A percentile compares a stretch with the other conserved stretches of the same genome.
phyloP scores from a whole-genome alignment of 2,888 invertebrate species.

The Conus canariensis region DNA sequence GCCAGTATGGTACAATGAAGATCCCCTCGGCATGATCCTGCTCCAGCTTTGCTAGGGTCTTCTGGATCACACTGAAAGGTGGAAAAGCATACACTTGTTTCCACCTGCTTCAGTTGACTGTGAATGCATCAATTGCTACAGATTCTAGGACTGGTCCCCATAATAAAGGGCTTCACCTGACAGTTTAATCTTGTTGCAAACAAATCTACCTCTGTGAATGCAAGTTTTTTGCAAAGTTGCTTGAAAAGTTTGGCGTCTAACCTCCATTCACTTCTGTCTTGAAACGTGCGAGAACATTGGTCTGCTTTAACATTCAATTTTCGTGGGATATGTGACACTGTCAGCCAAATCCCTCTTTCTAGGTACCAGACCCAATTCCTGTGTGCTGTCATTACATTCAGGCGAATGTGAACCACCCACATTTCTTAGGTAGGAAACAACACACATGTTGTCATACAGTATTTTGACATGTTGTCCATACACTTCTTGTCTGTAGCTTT shows the following conservation, averaged over 20 bases:
- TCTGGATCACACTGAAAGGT: not conserved
- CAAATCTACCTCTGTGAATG: not conserved
- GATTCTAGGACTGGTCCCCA: constrained; percentile 5
- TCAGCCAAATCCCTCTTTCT: not conserved
- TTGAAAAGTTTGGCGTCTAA: not conserved
- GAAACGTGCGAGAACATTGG: too few relatives aligned
- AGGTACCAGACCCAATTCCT: constrained; percentile 1
- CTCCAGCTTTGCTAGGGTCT: not conserved
- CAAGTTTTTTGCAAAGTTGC: not conserved
- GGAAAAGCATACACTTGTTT: not conserved
- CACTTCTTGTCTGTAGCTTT: too few relatives aligned
- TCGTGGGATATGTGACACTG: not conserved
- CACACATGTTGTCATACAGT: constrained; percentile 24
- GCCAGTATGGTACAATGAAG: too few relatives aligned
- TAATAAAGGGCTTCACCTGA: not conserved
- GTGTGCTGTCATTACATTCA: not conserved
- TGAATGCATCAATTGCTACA: not conserved
- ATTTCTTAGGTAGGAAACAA: constrained; percentile 10
- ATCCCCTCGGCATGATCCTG: too few relatives aligned
- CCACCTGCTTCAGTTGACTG: not conserved
- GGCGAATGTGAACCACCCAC: not conserved
- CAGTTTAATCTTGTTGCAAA: not conserved
- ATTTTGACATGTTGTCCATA: not conserved
- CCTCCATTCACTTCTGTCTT: not conserved
- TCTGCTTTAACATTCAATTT: too few relatives aligned